phyloP scores from a whole-genome alignment of 2,113 vertebrate species.

The Lamprologus callipterus region DNA sequence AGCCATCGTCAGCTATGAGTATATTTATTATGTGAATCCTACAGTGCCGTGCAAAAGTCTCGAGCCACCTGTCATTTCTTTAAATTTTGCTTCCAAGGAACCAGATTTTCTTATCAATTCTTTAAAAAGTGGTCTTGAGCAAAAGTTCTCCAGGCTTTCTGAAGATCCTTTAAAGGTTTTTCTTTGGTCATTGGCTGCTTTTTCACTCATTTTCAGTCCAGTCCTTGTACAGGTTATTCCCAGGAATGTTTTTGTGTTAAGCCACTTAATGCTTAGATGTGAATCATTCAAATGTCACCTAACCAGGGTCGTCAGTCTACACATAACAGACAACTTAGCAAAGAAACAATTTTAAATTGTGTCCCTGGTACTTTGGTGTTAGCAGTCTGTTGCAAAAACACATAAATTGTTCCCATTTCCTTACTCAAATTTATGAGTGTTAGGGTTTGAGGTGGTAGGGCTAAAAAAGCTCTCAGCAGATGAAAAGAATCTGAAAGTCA shows the following conservation, averaged over 20 bases:
- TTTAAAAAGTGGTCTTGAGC: not conserved
- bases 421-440: not conserved
- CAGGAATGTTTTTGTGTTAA: not conserved
- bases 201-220: not conserved
- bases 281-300: not conserved
- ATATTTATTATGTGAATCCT: not conserved
- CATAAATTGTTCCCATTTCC: not conserved
- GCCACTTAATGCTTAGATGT: not conserved
- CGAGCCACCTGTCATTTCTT: not conserved
- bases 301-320: not conserved
- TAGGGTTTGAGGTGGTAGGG: not conserved
- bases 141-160: not conserved
- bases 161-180: not conserved
- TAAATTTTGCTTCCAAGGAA: not conserved
- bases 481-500: not conserved
- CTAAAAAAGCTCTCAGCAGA: not conserved
- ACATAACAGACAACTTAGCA: not conserved
- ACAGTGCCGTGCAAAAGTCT: not conserved
- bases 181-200: not conserved
- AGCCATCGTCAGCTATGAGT: not conserved
- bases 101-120: not conserved
- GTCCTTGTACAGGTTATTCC: not conserved
- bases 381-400: not conserved
- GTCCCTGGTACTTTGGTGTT: not conserved
- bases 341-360: not conserved